phyloP scores from a whole-genome alignment of 2,888 invertebrate species.

The Caenorhabditis sp. region DNA sequence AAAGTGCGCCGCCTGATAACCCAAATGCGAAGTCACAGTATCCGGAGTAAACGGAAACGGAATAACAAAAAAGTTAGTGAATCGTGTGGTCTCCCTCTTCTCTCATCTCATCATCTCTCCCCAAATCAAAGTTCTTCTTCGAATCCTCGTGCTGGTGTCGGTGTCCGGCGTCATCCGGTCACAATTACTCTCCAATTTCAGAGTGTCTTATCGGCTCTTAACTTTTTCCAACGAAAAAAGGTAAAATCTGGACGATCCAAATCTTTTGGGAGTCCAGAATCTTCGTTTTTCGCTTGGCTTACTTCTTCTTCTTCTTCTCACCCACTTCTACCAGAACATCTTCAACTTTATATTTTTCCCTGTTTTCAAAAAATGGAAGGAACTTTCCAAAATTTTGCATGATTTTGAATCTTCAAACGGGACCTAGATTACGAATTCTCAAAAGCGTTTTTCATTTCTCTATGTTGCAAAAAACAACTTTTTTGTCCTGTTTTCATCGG shows the following conservation, averaged over 20 bases:
- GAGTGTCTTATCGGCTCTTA: conserved; percentile 61
- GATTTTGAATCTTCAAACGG: neutral
- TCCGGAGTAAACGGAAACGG: conserved; percentile 64
- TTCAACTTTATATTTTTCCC: neutral
- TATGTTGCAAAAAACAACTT: too few species aligned
- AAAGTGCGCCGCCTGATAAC: conserved; percentile 71
- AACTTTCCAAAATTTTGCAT: too few species aligned
- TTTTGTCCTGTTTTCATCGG: too few species aligned
- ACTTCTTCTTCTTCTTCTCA: conserved; percentile 4
- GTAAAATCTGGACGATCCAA: conserved; percentile 20
- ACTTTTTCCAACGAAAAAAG: conserved; percentile 66
- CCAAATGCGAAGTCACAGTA: conserved; percentile 68
- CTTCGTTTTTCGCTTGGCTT: conserved; percentile 22
- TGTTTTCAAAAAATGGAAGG: neutral
- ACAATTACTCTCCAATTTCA: conserved; percentile 63
- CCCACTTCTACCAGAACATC: conserved; percentile 40
- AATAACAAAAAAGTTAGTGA: conserved; percentile 66
- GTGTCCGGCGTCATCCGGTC: conserved; percentile 37
- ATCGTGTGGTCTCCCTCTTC: neutral
- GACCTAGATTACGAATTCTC: neutral
- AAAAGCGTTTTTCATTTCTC: neutral
- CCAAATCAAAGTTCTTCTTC: neutral
- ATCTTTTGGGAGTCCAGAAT: neutral
- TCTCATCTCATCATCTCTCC: neutral
- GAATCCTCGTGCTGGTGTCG: neutral